Conservation (phyloP, 2,888 invertebrate species). For the Sinohyriopsis cumingii region DNA sequence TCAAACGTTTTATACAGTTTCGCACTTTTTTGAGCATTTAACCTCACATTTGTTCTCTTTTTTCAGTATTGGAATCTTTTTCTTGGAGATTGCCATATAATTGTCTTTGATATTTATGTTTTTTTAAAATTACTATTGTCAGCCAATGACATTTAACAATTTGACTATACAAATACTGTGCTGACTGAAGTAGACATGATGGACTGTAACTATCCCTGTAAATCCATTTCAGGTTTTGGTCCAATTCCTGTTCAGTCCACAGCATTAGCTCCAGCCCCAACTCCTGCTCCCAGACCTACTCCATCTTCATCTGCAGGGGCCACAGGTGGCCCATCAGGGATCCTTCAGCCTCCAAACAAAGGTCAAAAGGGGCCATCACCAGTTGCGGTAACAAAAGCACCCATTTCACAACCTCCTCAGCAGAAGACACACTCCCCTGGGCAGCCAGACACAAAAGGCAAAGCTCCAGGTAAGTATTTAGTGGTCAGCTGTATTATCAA, state of each 20-base stretch:
- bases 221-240: constrained; percentile 55
- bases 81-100: no score
- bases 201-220: no score
- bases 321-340: neutral
- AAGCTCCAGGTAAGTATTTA: constrained; percentile 5
- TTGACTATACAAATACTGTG: no score
- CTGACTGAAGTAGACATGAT: no score
- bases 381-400: constrained; percentile 35
- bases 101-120: no score
- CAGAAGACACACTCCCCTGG: constrained; percentile 15
- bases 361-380: constrained; percentile 34
- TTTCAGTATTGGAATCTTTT: no score
- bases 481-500: neutral
- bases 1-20: neutral
- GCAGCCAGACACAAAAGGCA: constrained; percentile 13
- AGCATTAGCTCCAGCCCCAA: constrained; percentile 24
- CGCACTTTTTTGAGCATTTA: neutral
- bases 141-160: no score
- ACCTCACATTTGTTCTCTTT: neutral
- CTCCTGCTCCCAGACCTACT: constrained; percentile 27
- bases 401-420: constrained; percentile 29
- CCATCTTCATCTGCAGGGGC: constrained; percentile 28
- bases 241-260: constrained; percentile 57
- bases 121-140: no score
- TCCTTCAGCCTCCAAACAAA: constrained; percentile 27